Evolutionary conservation across 2,797 vertebrate species (phyloP), one percentile per base, ranked within the genome.

Genomic region (Chaunax sp.): DNA sequence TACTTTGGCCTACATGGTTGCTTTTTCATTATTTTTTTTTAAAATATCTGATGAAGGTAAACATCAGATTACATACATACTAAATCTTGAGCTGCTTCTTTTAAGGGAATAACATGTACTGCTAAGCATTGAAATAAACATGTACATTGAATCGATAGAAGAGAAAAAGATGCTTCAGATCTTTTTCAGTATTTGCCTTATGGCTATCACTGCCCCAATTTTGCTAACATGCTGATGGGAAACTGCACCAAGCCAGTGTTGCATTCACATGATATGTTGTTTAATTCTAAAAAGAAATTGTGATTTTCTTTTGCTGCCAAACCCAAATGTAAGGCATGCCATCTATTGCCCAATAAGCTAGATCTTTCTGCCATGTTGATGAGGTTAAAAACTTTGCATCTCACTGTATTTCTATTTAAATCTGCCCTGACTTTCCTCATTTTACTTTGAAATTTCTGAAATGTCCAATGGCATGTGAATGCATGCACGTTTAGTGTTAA

Each of bases 1-100:
- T n/a, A 38, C 51, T 56, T 60, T 69, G 15, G 26, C 0, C 47
- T 72, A 79, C 66, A 78, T 69, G 66, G 5, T 53, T 54, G 59
- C 56, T n/a, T n/a, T n/a, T 55, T 53, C 5, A 52, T 43, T 33
- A n/a, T 38, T 78, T 64, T 54, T 13, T 14, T 11, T 13, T 11
- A 11, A 30, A 25, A 26, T 30, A 26, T 65, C 14, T 58, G 51
- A 69, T 55, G 10, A 61, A 14, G 11, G 18, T 19, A 11, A 67
- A 38, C 59, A 51, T 82, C 47, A 73, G 38, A 37, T 70, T 49
- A 30, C 51, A 64, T 20, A 13, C 5, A 35, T 7, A 25, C 1
- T 25, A 10, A 46, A 13, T 43, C 0, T 22, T 37, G 1, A 52
- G 20, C 30, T 65, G 63, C 45, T 76, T 64, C 23, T 47, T 28